phyloP scores from a whole-genome alignment of 2,797 vertebrate genomes.

The Muscicapa comitata region DNA sequence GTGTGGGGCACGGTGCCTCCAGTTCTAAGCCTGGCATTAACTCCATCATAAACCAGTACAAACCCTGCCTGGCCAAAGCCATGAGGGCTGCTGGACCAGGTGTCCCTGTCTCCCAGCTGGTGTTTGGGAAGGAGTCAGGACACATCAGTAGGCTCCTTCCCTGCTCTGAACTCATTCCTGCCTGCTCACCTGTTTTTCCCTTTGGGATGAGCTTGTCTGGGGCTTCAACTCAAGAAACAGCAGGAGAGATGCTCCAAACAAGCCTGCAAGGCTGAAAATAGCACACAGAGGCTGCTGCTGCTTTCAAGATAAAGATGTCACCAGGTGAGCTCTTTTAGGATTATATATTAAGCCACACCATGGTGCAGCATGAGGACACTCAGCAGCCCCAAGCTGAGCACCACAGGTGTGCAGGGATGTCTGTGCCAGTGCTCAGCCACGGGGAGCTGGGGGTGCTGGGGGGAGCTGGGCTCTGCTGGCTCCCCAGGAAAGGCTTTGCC shows the following conservation, averaged over 20 bases:
- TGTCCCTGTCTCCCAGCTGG: not conserved
- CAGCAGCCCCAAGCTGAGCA: fast-evolving
- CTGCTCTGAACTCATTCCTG: not conserved
- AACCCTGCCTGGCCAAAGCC: not conserved
- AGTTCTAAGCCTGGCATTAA: not conserved
- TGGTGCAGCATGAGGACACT: fast-evolving
- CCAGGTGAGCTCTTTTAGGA: slow-evolving; percentile 13
- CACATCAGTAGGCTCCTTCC: not conserved
- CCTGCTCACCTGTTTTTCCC: not conserved
- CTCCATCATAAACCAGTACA: not conserved
- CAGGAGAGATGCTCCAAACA: not conserved
- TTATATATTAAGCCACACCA: not conserved
- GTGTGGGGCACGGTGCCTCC: not conserved
- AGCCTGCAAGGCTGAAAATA: not conserved
- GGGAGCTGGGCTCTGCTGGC: too few species aligned
- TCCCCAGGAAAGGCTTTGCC: not conserved
- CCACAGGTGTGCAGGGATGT: fast-evolving
- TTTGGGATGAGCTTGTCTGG: not conserved
- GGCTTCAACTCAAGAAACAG: not conserved
- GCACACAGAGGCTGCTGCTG: not conserved
- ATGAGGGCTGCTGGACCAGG: not conserved
- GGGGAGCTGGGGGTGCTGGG: not conserved
- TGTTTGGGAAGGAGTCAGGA: not conserved
- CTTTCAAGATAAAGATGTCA: slow-evolving; percentile 6
- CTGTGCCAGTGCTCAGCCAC: fast-evolving